Evolutionary conservation across 2,888 invertebrate species (phyloP), one percentile per base, ranked within the genome.

Genomic region (Stenotaenia linearis): DNA sequence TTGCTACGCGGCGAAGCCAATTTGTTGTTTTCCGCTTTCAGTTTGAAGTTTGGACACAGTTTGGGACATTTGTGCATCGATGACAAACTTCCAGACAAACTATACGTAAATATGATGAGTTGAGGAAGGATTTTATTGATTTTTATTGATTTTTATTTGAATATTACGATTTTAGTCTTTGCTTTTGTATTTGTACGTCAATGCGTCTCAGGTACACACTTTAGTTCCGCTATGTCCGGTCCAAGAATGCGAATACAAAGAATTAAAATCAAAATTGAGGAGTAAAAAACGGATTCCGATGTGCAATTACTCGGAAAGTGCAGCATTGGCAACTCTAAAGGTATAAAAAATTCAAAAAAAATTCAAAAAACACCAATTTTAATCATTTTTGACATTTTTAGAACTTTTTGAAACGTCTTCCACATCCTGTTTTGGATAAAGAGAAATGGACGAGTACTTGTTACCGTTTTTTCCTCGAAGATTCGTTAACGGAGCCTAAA

Each of bases 121-220:
- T n/a, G n/a, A n/a, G n/a, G n/a, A n/a, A 25, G 25, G 1, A 12
- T 74, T 12, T 74, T 25, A 15, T n/a, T 6, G 23, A 15, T 74
- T 21, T 15, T 15, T 74, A 18, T 12, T 74, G n/a, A 1, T 76
- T 30, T 18, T 15, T 28, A 75, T 75, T 30, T 21, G 3, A 3
- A n/a, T 30, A 18, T 50, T 30, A 4, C 2, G 45, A 18, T 45
- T 77, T 28, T 25, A 77, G 78, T 6, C 37, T 12, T 50, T 77
- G 28, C 23, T 77, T 1, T 21, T 77, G 0, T 50, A 77, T 23
- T 50, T 77, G 12, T 77, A 77, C 15, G 78, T 77, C 25, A 77
- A 77, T 77, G 78, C n/a, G 1, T 50, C 78, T 25, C 23, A 77
- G 6, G 35, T 77, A 4, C 25, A 23, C 25, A 23, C 23, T 15